These are phyloP conservation scores for Lottia scabra DNA, from an alignment of 2,888 invertebrate species.

Conservation along the genomic window DNA sequence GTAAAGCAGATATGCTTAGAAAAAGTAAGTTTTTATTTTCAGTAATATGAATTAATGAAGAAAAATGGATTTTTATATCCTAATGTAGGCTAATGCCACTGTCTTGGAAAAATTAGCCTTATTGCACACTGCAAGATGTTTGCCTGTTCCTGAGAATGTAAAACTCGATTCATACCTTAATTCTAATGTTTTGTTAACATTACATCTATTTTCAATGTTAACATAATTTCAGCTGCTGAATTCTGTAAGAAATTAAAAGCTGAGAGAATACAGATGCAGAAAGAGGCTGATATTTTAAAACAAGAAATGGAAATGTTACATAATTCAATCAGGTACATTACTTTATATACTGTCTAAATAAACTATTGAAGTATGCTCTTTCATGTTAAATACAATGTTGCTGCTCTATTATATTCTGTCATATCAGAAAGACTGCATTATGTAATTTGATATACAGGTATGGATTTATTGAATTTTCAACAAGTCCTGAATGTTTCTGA, in stretches of 20 bases:
- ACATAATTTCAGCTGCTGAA: constrained; percentile 76
- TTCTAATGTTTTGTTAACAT: no score
- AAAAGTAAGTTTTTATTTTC: constrained; percentile 75
- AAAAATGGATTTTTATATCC: no score
- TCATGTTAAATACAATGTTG: background rate
- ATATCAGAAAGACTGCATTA: background rate
- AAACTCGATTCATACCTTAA: no score
- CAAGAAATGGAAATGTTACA: constrained; percentile 92
- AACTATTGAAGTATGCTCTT: no score
- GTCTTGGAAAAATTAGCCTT: no score
- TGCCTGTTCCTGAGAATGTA: no score
- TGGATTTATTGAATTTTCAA: background rate
- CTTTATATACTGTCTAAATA: background rate
- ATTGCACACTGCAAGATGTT: no score
- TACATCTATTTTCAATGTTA: background rate
- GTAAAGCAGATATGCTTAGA: constrained; percentile 95
- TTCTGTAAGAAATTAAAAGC: constrained; percentile 89
- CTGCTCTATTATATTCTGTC: background rate
- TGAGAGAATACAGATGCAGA: constrained; percentile 87
- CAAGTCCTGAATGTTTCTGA: no score
- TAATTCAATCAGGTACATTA: constrained; percentile 84
- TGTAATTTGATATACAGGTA: no score
- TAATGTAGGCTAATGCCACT: no score
- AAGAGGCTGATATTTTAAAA: constrained; percentile 88
- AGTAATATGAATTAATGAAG: no score